A percentile compares a stretch with the other conserved stretches of the same genome.
phyloP scores from a whole-genome alignment of 2,113 vertebrate species.

The Gymnogyps californianus region DNA sequence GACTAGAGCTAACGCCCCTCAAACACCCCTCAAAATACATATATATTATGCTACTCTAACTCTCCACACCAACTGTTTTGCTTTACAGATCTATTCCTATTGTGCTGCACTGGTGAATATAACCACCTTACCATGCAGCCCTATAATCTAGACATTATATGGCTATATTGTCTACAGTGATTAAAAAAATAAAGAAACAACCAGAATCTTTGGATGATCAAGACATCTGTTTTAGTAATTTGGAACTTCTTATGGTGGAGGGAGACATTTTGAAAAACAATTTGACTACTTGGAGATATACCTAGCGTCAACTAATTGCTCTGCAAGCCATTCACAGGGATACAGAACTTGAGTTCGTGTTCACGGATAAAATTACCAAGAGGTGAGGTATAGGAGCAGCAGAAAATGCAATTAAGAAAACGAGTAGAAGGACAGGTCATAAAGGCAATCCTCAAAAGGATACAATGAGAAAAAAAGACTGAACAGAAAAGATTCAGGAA shows the following conservation, averaged over 20 bases:
- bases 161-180: not conserved
- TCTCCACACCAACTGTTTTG: not conserved
- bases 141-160: not conserved
- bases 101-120: not conserved
- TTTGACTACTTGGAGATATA: not conserved
- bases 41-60: not conserved
- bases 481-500: not conserved
- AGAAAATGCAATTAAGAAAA: not conserved
- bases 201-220: not conserved
- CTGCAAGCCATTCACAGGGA: not conserved
- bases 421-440: not conserved
- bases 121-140: not conserved
- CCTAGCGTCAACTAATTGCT: not conserved
- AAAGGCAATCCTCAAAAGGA: not conserved
- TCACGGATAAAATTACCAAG: not conserved
- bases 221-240: not conserved
- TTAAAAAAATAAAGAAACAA: not conserved
- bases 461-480: not conserved
- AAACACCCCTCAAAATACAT: not conserved
- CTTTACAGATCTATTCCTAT: not conserved
- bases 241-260: not conserved
- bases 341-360: not conserved
- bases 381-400: not conserved
- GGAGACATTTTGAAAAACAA: not conserved
- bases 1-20: not conserved